Evolutionary conservation across 1,140 invertebrate genomes (phyloP).

Genomic region (Hyles vespertilio): DNA sequence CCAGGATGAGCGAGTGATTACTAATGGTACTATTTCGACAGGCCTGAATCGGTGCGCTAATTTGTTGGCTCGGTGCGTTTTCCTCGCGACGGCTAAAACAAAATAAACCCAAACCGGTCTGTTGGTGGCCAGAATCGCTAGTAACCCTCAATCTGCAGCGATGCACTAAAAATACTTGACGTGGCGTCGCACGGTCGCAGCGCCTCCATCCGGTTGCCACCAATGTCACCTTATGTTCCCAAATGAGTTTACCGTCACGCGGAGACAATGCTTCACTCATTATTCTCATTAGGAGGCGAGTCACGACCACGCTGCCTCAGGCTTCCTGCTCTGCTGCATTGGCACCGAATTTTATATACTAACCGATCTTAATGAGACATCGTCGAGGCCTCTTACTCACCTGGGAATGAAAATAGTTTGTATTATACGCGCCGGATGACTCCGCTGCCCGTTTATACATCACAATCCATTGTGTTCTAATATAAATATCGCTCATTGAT

Average conservation of each 20-base stretch:
- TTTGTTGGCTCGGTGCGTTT: constrained; percentile 26
- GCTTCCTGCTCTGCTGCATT: constrained; percentile 58
- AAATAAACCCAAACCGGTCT: constrained; percentile 52
- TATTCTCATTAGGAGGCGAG: constrained; percentile 41
- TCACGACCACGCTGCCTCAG: constrained; percentile 46
- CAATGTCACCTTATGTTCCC: constrained; percentile 8
- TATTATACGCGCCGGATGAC: no score
- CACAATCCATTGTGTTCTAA: no score
- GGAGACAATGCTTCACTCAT: constrained; percentile 16
- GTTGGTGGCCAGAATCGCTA: constrained; percentile 60
- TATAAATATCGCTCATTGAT: no score
- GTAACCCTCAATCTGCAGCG: constrained; percentile 56
- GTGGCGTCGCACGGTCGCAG: constrained; percentile 21
- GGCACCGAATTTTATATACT: constrained; percentile 33
- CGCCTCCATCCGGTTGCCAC: constrained; percentile 15
- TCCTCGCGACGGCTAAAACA: constrained; percentile 22
- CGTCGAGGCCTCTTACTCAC: no score
- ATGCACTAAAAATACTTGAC: constrained; percentile 55
- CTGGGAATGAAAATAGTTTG: no score
- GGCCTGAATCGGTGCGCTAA: constrained; percentile 7
- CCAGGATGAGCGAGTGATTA: constrained; percentile 7
- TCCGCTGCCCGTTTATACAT: no score
- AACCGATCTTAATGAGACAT: constrained; percentile 21
- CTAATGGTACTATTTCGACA: constrained; percentile 4
- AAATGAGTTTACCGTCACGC: constrained; percentile 10